These are phyloP conservation scores for Danio tinwini DNA, from an alignment of 2,797 vertebrate species.

Conservation along the genomic window DNA sequence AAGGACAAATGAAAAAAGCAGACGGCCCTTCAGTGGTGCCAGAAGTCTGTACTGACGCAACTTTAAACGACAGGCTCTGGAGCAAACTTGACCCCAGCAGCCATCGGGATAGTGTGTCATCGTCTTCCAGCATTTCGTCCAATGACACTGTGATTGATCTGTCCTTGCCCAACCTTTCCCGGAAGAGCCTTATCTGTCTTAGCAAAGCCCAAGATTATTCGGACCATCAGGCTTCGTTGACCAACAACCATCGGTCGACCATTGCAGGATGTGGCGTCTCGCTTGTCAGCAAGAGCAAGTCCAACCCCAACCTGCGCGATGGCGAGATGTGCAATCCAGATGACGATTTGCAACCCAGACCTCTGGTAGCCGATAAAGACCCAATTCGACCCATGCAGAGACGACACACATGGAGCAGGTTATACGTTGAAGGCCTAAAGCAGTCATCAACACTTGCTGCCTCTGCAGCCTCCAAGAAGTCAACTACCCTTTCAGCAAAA, in stretches of 20 bases:
- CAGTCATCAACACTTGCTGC: constrained; percentile 66
- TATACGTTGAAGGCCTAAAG: constrained; percentile 87
- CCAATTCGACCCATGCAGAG: constrained; percentile 71
- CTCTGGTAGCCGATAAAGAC: constrained; percentile 67
- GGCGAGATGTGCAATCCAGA: constrained; percentile 29
- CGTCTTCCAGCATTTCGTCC: constrained; percentile 94
- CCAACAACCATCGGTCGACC: constrained; percentile 68
- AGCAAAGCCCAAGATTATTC: constrained; percentile 66
- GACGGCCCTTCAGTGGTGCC: constrained; percentile 75
- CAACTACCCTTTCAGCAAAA: constrained; percentile 49
- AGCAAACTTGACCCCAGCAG: constrained; percentile 84
- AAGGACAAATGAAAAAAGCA: constrained; percentile 72
- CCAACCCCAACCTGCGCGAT: constrained; percentile 87
- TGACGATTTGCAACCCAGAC: constrained; percentile 75
- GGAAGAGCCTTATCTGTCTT: constrained; percentile 80
- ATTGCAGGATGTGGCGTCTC: constrained; percentile 62
- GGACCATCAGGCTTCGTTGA: constrained; percentile 55
- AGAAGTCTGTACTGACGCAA: constrained; percentile 84
- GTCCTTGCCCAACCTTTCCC: constrained; percentile 85
- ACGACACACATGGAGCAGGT: constrained; percentile 87
- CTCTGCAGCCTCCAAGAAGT: constrained; percentile 63
- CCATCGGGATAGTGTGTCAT: constrained; percentile 90
- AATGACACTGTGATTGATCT: constrained; percentile 93
- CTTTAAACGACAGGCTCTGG: constrained; percentile 88
- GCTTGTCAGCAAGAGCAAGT: constrained; percentile 88